Conservation (phyloP, 2,113 vertebrate genomes). For the Nipponia nippon region DNA sequence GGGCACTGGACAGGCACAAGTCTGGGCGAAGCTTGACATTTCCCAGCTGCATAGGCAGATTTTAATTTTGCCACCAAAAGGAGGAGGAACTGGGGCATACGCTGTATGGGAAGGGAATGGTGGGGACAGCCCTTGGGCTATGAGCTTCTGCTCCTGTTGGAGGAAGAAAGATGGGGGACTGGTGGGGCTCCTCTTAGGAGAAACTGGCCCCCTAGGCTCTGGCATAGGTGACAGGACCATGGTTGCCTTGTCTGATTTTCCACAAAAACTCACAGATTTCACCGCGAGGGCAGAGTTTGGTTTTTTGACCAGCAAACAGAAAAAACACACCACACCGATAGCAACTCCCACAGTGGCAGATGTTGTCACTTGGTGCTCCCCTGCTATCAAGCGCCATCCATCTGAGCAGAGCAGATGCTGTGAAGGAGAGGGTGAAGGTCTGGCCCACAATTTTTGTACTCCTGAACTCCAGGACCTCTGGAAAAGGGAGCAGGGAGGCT, state of each 20-base stretch:
- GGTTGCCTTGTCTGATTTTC: background rate
- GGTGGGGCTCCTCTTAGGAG: background rate
- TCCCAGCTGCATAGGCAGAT: background rate
- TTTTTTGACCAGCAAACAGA: background rate
- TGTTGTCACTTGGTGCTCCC: background rate
- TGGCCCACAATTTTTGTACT: rapidly evolving
- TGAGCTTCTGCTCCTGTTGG: background rate
- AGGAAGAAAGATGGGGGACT: background rate
- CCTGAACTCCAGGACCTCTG: background rate
- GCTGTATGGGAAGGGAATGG: background rate
- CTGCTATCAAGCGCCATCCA: background rate
- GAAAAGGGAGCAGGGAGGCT: background rate
- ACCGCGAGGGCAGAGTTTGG: background rate
- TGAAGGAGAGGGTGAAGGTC: background rate
- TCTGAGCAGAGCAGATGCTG: background rate
- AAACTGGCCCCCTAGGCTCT: background rate
- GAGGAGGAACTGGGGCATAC: rapidly evolving
- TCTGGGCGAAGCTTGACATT: background rate
- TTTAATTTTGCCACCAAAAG: background rate
- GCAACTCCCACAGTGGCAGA: background rate
- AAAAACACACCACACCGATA: background rate
- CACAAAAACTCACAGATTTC: background rate
- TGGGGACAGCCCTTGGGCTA: rapidly evolving
- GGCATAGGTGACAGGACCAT: background rate
- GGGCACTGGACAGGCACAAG: background rate